A percentile compares a stretch with the other conserved stretches of the same genome.
Evolutionary conservation across 2,888 invertebrate genomes (phyloP).

Genomic region (Lasius fuliginosus): DNA sequence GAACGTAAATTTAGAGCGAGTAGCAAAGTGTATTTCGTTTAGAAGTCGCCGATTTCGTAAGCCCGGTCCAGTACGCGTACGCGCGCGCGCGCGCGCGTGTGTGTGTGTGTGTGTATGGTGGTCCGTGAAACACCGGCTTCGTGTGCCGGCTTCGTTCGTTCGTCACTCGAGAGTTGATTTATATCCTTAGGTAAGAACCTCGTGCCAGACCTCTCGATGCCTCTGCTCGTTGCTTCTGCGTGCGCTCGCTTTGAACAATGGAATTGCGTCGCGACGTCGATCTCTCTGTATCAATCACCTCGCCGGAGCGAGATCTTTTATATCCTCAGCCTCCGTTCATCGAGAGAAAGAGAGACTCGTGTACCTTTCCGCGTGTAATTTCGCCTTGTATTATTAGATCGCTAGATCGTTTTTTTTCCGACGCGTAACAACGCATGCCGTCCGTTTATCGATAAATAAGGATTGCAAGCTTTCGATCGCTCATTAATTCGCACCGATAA

Average conservation of each 20-base stretch:
- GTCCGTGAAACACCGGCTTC: constrained; percentile 58
- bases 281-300: constrained; percentile 85
- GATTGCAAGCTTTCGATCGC: not conserved
- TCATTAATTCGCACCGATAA: constrained; percentile 11
- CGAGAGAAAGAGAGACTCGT: constrained; percentile 29
- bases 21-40: constrained; percentile 61
- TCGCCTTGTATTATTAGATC: constrained; percentile 38
- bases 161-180: constrained; percentile 81
- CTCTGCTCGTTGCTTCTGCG: constrained; percentile 78
- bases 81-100: no score
- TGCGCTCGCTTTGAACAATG: constrained; percentile 83
- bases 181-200: constrained; percentile 79
- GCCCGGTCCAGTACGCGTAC: constrained; percentile 61
- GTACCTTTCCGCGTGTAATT: constrained; percentile 30
- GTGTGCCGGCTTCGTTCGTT: constrained; percentile 58
- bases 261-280: constrained; percentile 85
- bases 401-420: constrained; percentile 15
- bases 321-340: constrained; percentile 65
- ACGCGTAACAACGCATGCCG: constrained; percentile 11
- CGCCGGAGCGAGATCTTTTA: constrained; percentile 70
- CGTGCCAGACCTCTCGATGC: constrained; percentile 77
- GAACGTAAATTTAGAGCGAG: constrained; percentile 13
- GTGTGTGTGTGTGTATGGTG: not conserved
- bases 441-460: not conserved
- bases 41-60: constrained; percentile 68